Evolutionary conservation across 23 tunicate genomes (phyloP), one percentile per base, ranked within the genome.

Genomic region (Halocynthia roretzi): DNA sequence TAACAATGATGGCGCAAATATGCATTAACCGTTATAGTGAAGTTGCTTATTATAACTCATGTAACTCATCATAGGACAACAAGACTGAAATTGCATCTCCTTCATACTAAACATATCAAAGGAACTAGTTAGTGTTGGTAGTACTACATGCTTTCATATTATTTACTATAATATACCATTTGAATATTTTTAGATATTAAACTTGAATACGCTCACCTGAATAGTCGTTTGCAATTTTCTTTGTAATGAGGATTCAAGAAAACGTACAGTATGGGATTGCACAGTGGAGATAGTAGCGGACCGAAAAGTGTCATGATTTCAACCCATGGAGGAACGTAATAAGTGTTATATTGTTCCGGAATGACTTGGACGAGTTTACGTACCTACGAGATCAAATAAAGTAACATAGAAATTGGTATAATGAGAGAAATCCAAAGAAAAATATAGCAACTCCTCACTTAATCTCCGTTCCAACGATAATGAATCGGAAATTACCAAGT

Each of bases 221-320:
- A 54, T 19, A 52, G 31, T 44, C 67, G 53, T 23, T 22, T 71
- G 72, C 62, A 78, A 50, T 68, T 71, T 31, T 78, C 72, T 55
- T 72, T 84, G 83, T 84, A 84, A 70, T 84, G 88, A 11, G 88
- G 88, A 53, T 78, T 84, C 54, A 84, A 70, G 44, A 84, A 84
- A 6, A 84, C 88, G 72, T 84, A 84, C n/a, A 84, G 55, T 40
- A 84, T 84, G 11, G 88, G 88, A 55, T 84, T 84, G 52, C 49
- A 77, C 53, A 84, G 77, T 7, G 88, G 88, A 17, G 88, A 84
- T 7, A 84, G 83, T 2, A 84, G 70, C 9, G 88, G 88, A 15
- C 88, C 88, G 52, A 84, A 70, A 31, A 84, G 53, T 7, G 88
- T 84, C 10, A 78, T 57, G 15, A 84, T 78, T 55, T 84, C 88